Evolutionary conservation across 2,888 invertebrate species (phyloP).

Genomic region (Orchesella flavescens): DNA sequence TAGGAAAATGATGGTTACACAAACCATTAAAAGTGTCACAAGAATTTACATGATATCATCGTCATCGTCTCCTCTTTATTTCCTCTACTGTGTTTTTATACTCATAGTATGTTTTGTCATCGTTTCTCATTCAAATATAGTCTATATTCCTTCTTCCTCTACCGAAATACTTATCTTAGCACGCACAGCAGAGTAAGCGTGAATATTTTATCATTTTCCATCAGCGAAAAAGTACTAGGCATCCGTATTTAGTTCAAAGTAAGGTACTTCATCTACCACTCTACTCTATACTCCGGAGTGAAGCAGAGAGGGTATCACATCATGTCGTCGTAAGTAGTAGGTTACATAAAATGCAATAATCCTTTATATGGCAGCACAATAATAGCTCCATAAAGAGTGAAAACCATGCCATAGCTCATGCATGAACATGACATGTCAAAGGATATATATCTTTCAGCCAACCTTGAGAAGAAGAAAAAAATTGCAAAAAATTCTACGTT

Average conservation of each 20-base stretch:
- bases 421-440: constrained; percentile 38
- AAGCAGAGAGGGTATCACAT: background rate
- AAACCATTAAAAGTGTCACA: constrained; percentile 59
- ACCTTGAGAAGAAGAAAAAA: background rate
- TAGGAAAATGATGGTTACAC: constrained; percentile 60
- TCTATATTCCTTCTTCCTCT: background rate
- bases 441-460: background rate
- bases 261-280: background rate
- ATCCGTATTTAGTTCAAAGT: background rate
- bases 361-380: background rate
- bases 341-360: background rate
- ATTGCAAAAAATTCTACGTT: background rate
- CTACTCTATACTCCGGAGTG: background rate
- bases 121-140: background rate
- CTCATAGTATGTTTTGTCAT: background rate
- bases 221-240: background rate
- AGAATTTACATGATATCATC: constrained; percentile 50
- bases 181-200: constrained; percentile 23
- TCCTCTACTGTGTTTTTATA: background rate
- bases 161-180: constrained; percentile 11
- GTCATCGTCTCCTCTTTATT: background rate
- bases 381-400: background rate
- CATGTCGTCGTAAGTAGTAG: background rate
- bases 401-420: constrained; percentile 6
- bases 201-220: constrained; percentile 48